Evolutionary conservation across 2,888 invertebrate species (phyloP).

Genomic region (Cephus pulcher): DNA sequence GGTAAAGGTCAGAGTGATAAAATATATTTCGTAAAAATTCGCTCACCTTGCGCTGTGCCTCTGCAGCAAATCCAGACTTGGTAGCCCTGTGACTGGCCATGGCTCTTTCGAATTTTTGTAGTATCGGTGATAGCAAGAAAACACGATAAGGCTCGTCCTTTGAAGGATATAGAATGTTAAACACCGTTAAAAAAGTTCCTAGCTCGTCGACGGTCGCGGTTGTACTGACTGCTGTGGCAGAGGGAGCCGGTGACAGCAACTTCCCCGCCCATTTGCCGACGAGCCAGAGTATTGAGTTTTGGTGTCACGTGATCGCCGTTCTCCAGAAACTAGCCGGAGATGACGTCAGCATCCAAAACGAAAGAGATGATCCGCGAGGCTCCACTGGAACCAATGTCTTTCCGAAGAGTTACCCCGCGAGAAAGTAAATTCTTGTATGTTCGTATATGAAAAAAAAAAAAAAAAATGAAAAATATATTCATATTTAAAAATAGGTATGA

Average conservation of each 20-base stretch:
- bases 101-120: slow-evolving; percentile 1
- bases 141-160: background rate
- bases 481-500: background rate
- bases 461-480: background rate
- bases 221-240: slow-evolving; percentile 44
- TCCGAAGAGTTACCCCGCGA: background rate
- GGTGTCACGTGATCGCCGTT: slow-evolving; percentile 49
- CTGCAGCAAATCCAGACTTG: slow-evolving; percentile 95
- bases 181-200: slow-evolving; percentile 9
- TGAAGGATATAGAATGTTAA: background rate
- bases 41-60: slow-evolving; percentile 93
- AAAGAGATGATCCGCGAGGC: background rate
- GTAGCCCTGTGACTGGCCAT: slow-evolving; percentile 89
- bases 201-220: slow-evolving; percentile 48
- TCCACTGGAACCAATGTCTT: background rate
- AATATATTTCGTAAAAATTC: background rate
- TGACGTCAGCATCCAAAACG: slow-evolving; percentile 15
- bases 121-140: background rate
- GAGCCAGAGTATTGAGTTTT: slow-evolving; percentile 42
- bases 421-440: background rate
- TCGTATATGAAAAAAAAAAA: background rate
- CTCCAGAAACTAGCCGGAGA: slow-evolving; percentile 36
- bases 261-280: slow-evolving; percentile 35
- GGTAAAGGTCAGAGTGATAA: slow-evolving; percentile 5
- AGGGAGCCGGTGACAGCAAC: slow-evolving; percentile 20